Evolutionary conservation across 1,140 invertebrate species (phyloP), one percentile per base, ranked within the genome.

Genomic region (Temnothorax longispinosus): DNA sequence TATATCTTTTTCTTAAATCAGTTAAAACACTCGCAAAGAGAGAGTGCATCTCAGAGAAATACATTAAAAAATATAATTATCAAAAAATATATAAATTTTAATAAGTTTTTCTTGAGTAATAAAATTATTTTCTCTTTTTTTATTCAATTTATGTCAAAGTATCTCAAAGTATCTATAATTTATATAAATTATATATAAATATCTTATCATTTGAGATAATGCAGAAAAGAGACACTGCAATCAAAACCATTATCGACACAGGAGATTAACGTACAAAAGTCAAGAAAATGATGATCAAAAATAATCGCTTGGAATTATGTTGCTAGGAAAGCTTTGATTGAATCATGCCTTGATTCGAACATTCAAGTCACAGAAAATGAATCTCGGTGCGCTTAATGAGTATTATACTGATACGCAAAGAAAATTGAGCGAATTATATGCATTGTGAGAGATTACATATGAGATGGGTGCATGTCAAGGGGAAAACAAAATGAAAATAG

Each of bases 401-500:
- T 81, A 78, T 11, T 41, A 56, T 41, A 64, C 32, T 69, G 15
- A 80, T 44, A 56, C 15, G n/a, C 32, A 27, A 44, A 44, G 3
- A 54, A 71, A 44, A 8, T 18, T 65, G 3, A 2, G 41, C 7
- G 8, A 41, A 3, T 47, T 47, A 62, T 15, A 58, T 21, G 15
- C 32, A 64, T 64, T 64, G 15, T 35, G 60, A 64, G 62, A 3
- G 21, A 69, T 27, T 21, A 15, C 41, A 18, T 35, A 38, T 47
- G 15, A 21, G 21, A 65, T 15, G 21, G 10, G 3, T 56, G 7
- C n/a, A 38, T 5, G 50, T 38, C n/a, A 5, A 4, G 10, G 27
- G 21, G 15, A 27, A 81, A 81, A 71, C 8, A 41, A 15, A 47
- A 38, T 69, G 47, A 67, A 81, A 69, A 69, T 81, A 69, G 47